Evolutionary conservation across 2,797 vertebrate genomes (phyloP).

Genomic region (Philypnodon macrostomus): DNA sequence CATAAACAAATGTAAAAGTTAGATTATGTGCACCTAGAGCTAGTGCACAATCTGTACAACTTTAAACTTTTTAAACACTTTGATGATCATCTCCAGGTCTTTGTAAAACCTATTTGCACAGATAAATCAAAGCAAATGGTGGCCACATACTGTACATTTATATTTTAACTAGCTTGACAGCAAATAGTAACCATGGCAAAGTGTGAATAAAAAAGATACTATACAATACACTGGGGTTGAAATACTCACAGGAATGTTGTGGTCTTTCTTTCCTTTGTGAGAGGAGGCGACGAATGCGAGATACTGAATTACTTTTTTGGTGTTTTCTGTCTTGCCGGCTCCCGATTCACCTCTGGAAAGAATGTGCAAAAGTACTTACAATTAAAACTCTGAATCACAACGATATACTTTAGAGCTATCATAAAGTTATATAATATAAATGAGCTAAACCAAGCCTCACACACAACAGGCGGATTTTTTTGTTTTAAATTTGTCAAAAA

Average conservation of each 20-base stretch:
- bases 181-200: background rate
- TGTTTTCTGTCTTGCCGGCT: slow-evolving; percentile 98
- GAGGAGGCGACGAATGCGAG: slow-evolving; percentile 97
- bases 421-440: background rate
- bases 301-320: slow-evolving; percentile 99
- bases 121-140: background rate
- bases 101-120: background rate
- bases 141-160: background rate
- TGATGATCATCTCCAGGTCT: no score
- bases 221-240: background rate
- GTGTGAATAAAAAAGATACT: slow-evolving; percentile 1
- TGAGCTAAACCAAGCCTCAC: background rate
- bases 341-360: slow-evolving; percentile 91
- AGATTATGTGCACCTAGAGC: slow-evolving; percentile 65
- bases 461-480: background rate
- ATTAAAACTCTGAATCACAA: slow-evolving; percentile 2
- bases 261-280: slow-evolving; percentile 97
- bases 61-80: no score
- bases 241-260: slow-evolving; percentile 94
- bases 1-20: slow-evolving; percentile 88
- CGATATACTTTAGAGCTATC: background rate
- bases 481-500: no score
- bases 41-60: slow-evolving; percentile 17
- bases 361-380: slow-evolving; percentile 18
- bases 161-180: no score